Base-by-base conservation (phyloP, 2,888 invertebrate genomes). In the Lepidochrysops patricia region DNA sequence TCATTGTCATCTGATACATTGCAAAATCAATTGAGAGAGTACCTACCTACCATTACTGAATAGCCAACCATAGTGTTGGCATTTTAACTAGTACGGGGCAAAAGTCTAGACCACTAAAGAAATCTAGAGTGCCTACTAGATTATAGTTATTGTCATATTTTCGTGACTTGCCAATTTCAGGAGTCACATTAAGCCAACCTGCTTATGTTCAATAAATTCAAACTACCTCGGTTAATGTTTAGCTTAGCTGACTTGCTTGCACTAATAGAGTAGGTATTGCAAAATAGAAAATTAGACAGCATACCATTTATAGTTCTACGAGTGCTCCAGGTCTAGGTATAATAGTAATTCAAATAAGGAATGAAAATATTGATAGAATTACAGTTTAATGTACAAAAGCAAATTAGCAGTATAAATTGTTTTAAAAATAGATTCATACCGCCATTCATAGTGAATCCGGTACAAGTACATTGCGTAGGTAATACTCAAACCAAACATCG, bases 321-420 rank as follows among this genome's bases (percentile, higher is more conserved):
- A 43, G 12, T 19, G 23, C 43, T 19, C 43, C 19, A 19, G 43
- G 19, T 43, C 19, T 23, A 43, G 43, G 43, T 43, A 43, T 19
- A 43, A 43, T 43, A 43, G 27, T 29, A 23, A 13, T 29, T 54
- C 29, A 54, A 54, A 54, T 32, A 54, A 52, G 32, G 54, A 54
- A 54, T 29, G 54, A 54, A 26, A 54, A 29, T 32, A 52, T 54
- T 54, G 54, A 54, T 54, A 54, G 54, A 54, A 54, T 29, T 54
- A 54, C 29, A 54, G 15, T 54, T 54, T 54, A 54, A 54, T 54
- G 54, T 54, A 54, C 54, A 54, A 54, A 54, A 54, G 54, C 54
- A 54, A 54, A 54, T 54, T 54, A 54, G 32, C 54, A 54, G 54
- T 54, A 54, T 54, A 54, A 54, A 54, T 54, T 19, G 54, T 54